Conservation (phyloP, 2,888 invertebrate species). For the Colostygia pectinataria region DNA sequence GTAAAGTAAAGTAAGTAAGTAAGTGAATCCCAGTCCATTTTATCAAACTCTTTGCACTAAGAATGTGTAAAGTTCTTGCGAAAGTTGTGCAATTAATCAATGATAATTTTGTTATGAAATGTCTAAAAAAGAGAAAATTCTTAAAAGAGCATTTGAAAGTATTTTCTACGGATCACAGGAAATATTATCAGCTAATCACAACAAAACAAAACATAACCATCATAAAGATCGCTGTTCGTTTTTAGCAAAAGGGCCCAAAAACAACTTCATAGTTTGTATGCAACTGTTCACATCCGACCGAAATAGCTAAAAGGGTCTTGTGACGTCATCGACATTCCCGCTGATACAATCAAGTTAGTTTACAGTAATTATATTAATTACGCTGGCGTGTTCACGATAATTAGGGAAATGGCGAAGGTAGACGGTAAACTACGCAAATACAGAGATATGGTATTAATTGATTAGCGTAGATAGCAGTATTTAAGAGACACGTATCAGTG, state of each 20-base stretch:
- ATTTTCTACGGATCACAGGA: too few relatives aligned
- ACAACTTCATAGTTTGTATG: constrained; percentile 18
- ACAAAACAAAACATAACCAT: too few relatives aligned
- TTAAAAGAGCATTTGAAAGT: too few relatives aligned
- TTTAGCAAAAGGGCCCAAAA: background rate
- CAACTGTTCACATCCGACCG: constrained; percentile 41
- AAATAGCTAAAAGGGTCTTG: constrained; percentile 33
- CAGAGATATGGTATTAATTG: background rate
- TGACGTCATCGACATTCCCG: constrained; percentile 41
- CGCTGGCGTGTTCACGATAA: constrained; percentile 5
- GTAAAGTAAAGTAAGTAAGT: too few relatives aligned
- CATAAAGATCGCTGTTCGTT: background rate
- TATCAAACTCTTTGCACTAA: too few relatives aligned
- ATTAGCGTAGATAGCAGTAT: background rate
- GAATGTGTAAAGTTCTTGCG: too few relatives aligned
- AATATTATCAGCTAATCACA: too few relatives aligned
- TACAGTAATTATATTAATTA: constrained; percentile 14
- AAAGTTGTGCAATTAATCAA: too few relatives aligned
- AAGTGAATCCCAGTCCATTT: too few relatives aligned
- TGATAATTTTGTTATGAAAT: too few relatives aligned
- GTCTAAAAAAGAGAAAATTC: too few relatives aligned
- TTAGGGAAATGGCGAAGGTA: constrained; percentile 4
- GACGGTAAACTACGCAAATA: background rate
- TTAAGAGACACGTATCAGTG: too few relatives aligned
- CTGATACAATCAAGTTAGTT: constrained; percentile 17